phyloP scores from a whole-genome alignment of 1,140 invertebrate genomes.

The Carposina sasakii region DNA sequence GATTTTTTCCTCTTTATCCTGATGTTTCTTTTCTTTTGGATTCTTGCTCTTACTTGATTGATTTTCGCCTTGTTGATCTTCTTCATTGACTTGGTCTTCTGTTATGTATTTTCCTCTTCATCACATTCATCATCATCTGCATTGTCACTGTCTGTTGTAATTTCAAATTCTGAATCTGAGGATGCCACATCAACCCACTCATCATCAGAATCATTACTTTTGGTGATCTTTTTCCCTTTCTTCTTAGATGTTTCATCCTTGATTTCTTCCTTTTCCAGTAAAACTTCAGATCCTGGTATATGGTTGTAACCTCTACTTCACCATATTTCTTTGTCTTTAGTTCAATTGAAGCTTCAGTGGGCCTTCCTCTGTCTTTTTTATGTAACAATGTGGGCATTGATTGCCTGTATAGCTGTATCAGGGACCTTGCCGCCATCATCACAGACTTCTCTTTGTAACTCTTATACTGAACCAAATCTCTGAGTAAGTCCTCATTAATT shows the following conservation, averaged over 20 bases:
- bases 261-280: slow-evolving; percentile 75
- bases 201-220: slow-evolving; percentile 41
- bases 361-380: slow-evolving; percentile 92
- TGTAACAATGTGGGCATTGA: slow-evolving; percentile 93
- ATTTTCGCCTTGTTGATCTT: slow-evolving; percentile 21
- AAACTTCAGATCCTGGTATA: slow-evolving; percentile 89
- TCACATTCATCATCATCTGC: slow-evolving; percentile 54
- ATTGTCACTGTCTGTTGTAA: slow-evolving; percentile 59
- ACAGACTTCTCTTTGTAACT: slow-evolving; percentile 95
- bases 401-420: slow-evolving; percentile 91
- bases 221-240: slow-evolving; percentile 45
- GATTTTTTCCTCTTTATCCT: slow-evolving; percentile 64
- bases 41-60: slow-evolving; percentile 29
- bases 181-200: slow-evolving; percentile 86
- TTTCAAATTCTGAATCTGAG: slow-evolving; percentile 76
- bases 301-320: slow-evolving; percentile 84
- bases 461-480: slow-evolving; percentile 95
- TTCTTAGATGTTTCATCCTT: slow-evolving; percentile 38
- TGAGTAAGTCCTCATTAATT: slow-evolving; percentile 92
- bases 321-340: slow-evolving; percentile 85
- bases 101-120: slow-evolving; percentile 52
- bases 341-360: slow-evolving; percentile 86
- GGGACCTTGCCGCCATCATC: slow-evolving; percentile 95
- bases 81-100: no score
- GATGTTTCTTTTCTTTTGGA: slow-evolving; percentile 13